Conservation (phyloP, 2,113 vertebrate genomes). For the Clarias macrocephalus region DNA sequence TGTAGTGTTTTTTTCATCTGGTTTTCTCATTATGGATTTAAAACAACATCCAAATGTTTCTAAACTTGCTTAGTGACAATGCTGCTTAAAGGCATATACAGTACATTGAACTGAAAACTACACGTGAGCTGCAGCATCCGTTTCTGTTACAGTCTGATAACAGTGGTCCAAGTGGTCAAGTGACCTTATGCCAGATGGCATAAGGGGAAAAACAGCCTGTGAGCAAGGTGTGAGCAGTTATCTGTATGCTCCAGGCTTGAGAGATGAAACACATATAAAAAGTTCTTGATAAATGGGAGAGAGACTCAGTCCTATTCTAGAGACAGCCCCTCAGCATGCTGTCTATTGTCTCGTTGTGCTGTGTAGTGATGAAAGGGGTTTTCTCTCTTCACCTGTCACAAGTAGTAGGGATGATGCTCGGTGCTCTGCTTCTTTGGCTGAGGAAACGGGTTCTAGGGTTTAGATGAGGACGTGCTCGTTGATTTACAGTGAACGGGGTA, state of each 20-base stretch:
- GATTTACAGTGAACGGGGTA: neutral
- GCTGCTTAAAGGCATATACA: neutral
- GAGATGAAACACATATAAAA: neutral
- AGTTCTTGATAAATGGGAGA: neutral
- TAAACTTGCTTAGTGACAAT: neutral
- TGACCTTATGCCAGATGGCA: neutral
- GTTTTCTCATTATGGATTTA: neutral
- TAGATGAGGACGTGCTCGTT: neutral
- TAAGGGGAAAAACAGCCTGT: neutral
- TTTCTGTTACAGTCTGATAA: neutral
- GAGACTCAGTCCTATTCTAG: neutral
- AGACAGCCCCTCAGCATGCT: neutral
- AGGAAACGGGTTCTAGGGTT: neutral
- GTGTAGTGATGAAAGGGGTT: neutral
- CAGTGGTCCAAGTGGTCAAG: neutral
- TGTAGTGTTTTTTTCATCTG: neutral
- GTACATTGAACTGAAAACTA: neutral
- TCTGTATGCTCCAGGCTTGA: neutral
- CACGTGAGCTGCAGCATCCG: neutral
- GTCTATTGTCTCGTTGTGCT: neutral
- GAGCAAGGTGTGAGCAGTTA: neutral
- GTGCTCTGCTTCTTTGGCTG: neutral
- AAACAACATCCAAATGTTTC: neutral
- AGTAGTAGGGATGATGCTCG: neutral
- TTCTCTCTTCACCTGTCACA: neutral